These are phyloP conservation scores for Podocnemis expansa DNA, from an alignment of 2,113 vertebrate species.

Conservation along the genomic window DNA sequence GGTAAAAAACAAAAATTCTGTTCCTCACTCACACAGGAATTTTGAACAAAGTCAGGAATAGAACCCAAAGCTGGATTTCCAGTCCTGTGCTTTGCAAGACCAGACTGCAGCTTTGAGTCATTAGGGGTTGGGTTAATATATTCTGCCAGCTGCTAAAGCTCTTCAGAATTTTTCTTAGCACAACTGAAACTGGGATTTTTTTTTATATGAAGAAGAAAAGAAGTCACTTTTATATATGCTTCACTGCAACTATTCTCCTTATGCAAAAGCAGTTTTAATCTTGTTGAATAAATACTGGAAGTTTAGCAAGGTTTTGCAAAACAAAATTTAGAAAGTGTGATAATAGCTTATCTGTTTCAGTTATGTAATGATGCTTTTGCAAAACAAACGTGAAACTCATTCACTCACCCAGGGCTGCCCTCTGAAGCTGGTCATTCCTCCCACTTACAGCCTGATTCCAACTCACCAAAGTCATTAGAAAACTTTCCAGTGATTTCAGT, in stretches of 20 bases:
- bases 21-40: neutral
- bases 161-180: neutral
- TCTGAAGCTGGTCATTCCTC: rapidly evolving
- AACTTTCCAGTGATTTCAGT: neutral
- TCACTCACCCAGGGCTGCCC: neutral
- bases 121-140: neutral
- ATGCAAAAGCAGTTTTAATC: neutral
- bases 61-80: neutral
- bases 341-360: neutral
- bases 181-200: neutral
- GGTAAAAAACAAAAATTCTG: neutral
- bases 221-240: neutral
- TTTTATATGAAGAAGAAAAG: neutral
- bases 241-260: neutral
- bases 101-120: neutral
- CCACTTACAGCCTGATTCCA: neutral
- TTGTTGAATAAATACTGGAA: neutral
- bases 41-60: neutral
- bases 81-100: neutral
- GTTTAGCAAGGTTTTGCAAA: neutral
- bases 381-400: neutral
- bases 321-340: neutral
- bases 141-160: neutral
- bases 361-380: neutral
- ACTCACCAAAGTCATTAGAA: neutral